Percentiles rank a stretch among this genome's conserved stretches.
These are phyloP conservation scores for Tetrapedia diversipes DNA, from an alignment of 2,888 invertebrate species.

Conservation along the genomic window DNA sequence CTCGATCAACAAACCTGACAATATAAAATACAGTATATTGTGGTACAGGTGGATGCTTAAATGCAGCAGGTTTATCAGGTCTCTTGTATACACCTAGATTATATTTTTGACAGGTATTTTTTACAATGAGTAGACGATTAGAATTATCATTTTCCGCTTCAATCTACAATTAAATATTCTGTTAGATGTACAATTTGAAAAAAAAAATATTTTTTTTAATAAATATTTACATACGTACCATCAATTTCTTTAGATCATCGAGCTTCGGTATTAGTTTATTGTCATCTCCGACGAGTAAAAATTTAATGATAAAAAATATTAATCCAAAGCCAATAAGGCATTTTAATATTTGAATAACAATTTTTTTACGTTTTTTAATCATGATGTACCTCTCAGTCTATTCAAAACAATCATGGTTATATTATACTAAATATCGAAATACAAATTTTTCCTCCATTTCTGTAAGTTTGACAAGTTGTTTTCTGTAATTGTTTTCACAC, in stretches of 20 bases:
- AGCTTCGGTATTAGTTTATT: not conserved
- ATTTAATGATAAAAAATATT: slow-evolving; percentile 37
- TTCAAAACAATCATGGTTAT: not conserved
- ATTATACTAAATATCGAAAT: too few species aligned
- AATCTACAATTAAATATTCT: slow-evolving; percentile 65
- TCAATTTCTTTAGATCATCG: slow-evolving; percentile 44
- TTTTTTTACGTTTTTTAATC: slow-evolving; percentile 39
- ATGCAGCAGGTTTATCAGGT: slow-evolving; percentile 57
- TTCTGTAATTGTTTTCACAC: too few species aligned
- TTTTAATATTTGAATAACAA: slow-evolving; percentile 28
- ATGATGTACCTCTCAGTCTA: slow-evolving; percentile 14
- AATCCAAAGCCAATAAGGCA: slow-evolving; percentile 18
- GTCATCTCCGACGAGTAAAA: slow-evolving; percentile 37
- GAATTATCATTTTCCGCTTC: slow-evolving; percentile 84
- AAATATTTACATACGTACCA: slow-evolving; percentile 63
- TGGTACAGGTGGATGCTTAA: slow-evolving; percentile 83
- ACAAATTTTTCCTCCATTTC: not conserved
- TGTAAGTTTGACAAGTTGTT: too few species aligned
- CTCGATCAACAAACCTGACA: slow-evolving; percentile 76
- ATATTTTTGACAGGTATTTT: slow-evolving; percentile 79
- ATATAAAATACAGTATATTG: slow-evolving; percentile 83
- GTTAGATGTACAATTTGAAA: too few species aligned
- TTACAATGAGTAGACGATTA: slow-evolving; percentile 75
- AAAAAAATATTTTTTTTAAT: too few species aligned
- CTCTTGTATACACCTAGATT: slow-evolving; percentile 80